Evolutionary conservation across 2,797 vertebrate genomes (phyloP).

Genomic region (Bufotes viridis): DNA sequence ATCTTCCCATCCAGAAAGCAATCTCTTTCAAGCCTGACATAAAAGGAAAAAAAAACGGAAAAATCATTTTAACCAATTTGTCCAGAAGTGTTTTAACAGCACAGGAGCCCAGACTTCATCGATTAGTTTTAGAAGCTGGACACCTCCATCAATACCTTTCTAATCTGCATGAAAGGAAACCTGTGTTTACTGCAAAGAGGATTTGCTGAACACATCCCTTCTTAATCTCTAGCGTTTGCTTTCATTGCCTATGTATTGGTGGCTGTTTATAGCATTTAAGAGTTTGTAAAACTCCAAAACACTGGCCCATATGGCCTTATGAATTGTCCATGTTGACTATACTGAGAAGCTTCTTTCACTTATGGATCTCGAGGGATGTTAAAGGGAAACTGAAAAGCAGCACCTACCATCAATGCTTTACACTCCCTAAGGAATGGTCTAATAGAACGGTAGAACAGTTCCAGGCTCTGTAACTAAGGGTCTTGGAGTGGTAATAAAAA

Average conservation of each 20-base stretch:
- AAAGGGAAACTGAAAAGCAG: background rate
- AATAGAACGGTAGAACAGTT: no score
- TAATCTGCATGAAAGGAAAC: conserved; percentile 30
- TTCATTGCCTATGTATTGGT: background rate
- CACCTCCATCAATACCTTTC: conserved; percentile 16
- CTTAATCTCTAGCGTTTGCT: background rate
- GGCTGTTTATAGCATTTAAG: background rate
- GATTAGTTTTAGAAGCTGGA: background rate
- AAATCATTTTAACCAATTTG: background rate
- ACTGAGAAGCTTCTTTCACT: background rate
- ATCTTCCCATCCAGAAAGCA: conserved; percentile 37
- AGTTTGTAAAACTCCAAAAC: background rate
- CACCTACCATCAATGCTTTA: no score
- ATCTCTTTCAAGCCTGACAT: conserved; percentile 39
- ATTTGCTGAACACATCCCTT: conserved; percentile 9
- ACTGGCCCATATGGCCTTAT: background rate
- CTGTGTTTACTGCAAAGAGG: background rate
- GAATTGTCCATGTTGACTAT: background rate
- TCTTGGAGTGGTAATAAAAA: no score
- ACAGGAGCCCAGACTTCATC: background rate
- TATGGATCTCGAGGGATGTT: background rate
- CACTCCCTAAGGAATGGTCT: no score
- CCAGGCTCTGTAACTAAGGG: no score
- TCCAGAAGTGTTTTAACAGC: background rate
- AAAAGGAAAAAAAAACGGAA: conserved; percentile 14